Conservation (phyloP, 1,140 invertebrate genomes). For the Kradibia gibbosae region DNA sequence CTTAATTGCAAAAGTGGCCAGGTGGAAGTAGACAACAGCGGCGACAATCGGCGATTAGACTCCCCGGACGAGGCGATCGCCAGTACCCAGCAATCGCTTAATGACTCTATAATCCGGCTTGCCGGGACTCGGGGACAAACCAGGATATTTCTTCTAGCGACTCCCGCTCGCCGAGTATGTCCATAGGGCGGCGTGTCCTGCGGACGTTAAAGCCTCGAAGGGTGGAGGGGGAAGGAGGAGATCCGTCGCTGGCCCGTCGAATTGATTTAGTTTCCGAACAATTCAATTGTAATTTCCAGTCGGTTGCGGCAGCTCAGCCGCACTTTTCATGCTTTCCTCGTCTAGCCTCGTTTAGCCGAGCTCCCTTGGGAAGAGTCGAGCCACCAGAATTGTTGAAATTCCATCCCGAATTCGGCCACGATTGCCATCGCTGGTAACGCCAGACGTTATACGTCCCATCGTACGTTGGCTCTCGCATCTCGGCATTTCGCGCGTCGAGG, state of each 20-base stretch:
- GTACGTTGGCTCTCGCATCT: neutral
- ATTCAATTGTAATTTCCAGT: conserved; percentile 51
- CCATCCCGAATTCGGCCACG: conserved; percentile 24
- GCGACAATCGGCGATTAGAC: neutral
- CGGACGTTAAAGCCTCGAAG: too few relatives aligned
- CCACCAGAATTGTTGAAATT: conserved; percentile 31
- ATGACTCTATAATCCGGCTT: conserved; percentile 44
- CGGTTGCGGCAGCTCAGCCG: neutral
- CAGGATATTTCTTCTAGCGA: conserved; percentile 5
- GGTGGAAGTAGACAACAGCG: neutral
- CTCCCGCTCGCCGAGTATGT: neutral
- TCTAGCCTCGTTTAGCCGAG: neutral
- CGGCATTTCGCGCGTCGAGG: neutral
- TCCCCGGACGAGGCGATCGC: neutral
- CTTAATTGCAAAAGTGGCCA: neutral
- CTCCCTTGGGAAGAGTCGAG: neutral
- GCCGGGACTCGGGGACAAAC: neutral
- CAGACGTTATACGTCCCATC: neutral
- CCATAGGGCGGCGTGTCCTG: too few relatives aligned
- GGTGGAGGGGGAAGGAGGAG: neutral
- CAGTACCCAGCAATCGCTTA: conserved; percentile 18
- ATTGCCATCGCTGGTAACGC: conserved; percentile 20
- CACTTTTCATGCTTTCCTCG: conserved; percentile 30
- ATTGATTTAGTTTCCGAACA: conserved; percentile 51
- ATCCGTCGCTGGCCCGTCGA: neutral